Conservation (phyloP, 2,888 invertebrate genomes). For the Empis livida region DNA sequence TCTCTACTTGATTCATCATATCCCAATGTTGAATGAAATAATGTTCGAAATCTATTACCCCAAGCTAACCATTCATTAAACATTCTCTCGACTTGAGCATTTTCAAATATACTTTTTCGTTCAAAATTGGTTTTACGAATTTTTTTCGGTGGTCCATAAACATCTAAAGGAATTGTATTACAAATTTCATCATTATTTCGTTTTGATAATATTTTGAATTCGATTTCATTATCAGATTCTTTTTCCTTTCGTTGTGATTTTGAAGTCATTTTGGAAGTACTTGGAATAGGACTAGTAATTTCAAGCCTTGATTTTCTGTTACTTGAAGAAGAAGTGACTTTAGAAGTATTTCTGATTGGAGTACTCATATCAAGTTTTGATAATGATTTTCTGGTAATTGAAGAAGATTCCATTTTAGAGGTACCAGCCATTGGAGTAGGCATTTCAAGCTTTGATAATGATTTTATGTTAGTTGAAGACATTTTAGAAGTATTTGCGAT, state of each 20-base stretch:
- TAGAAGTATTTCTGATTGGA: neutral
- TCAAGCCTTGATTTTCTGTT: too few relatives aligned
- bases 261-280: neutral
- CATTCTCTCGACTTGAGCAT: neutral
- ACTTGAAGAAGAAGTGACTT: neutral
- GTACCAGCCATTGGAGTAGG: too few relatives aligned
- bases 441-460: neutral
- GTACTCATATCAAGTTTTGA: too few relatives aligned
- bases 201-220: neutral
- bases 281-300: neutral
- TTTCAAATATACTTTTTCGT: neutral
- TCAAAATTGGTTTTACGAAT: neutral
- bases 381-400: too few relatives aligned
- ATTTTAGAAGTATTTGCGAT: neutral
- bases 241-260: too few relatives aligned
- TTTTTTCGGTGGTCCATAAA: conserved; percentile 3
- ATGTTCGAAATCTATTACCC: too few relatives aligned
- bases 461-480: neutral
- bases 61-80: neutral
- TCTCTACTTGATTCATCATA: neutral
- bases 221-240: neutral
- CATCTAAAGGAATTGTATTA: neutral
- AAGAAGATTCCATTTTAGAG: neutral
- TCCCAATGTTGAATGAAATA: neutral
- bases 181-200: neutral